These are phyloP conservation scores for Cantharis nigra DNA, from an alignment of 2,888 invertebrate species.

Conservation along the genomic window DNA sequence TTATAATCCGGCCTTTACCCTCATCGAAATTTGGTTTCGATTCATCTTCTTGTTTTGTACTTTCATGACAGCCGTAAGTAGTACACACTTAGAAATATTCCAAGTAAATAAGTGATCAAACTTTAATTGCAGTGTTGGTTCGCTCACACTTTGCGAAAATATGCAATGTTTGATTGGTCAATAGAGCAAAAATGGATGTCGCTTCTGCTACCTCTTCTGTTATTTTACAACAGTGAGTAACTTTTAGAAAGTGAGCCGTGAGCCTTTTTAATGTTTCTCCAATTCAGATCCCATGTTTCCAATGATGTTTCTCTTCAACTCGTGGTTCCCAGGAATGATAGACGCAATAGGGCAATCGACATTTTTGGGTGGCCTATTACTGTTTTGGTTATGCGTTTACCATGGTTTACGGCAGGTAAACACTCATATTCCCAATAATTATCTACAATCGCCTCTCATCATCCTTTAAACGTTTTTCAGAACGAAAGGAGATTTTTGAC, in stretches of 20 bases:
- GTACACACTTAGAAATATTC: background rate
- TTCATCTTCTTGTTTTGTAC: constrained; percentile 89
- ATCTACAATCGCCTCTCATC: background rate
- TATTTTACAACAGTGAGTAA: constrained; percentile 88
- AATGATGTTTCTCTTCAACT: constrained; percentile 83
- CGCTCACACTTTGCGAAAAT: constrained; percentile 84
- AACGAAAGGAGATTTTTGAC: constrained; percentile 83
- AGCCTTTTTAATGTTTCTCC: background rate
- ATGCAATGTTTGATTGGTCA: constrained; percentile 91
- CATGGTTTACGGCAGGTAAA: constrained; percentile 89
- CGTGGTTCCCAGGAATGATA: constrained; percentile 89
- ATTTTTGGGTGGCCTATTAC: constrained; percentile 82
- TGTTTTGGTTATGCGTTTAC: constrained; percentile 95
- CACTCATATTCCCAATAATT: background rate
- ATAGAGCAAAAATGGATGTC: constrained; percentile 98
- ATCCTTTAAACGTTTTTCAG: constrained; percentile 56
- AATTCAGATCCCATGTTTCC: constrained; percentile 91
- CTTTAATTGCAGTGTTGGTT: constrained; percentile 84
- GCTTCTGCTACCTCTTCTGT: constrained; percentile 79
- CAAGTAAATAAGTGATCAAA: background rate
- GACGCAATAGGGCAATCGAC: constrained; percentile 90
- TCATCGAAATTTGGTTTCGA: constrained; percentile 96
- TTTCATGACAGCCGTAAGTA: constrained; percentile 58
- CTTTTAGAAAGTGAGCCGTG: background rate
- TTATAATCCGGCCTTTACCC: constrained; percentile 94